These are phyloP conservation scores for Xiphorhynchus elegans DNA, from an alignment of 2,113 vertebrate species.

Conservation along the genomic window DNA sequence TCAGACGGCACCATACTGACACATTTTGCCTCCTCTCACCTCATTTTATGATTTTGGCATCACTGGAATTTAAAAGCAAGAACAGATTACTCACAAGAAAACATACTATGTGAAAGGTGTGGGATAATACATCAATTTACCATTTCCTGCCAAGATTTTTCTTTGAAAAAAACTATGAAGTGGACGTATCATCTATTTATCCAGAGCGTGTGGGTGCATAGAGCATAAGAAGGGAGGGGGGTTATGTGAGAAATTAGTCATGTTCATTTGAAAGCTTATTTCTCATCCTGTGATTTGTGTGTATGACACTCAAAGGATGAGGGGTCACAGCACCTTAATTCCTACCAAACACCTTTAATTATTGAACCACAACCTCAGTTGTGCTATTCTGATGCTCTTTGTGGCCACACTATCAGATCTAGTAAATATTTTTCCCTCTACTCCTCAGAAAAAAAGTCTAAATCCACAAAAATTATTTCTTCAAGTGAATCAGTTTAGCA, in stretches of 20 bases:
- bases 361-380: background rate
- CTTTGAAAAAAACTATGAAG: constrained; percentile 1
- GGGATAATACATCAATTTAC: constrained; percentile 21
- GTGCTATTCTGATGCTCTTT: background rate
- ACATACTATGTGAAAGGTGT: constrained; percentile 18
- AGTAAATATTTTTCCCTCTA: background rate
- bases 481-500: background rate
- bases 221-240: background rate
- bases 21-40: background rate
- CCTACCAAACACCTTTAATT: background rate
- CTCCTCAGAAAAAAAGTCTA: background rate
- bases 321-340: background rate
- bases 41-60: background rate
- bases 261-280: constrained; percentile 17
- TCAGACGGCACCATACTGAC: background rate
- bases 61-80: constrained; percentile 50
- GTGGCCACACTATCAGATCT: background rate
- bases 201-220: background rate
- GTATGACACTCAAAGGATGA: background rate
- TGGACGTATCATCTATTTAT: background rate
- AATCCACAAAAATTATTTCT: background rate
- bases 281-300: background rate
- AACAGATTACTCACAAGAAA: constrained; percentile 55
- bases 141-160: constrained; percentile 46
- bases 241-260: background rate